Base-by-base conservation (phyloP, 2,113 vertebrate genomes). In the Paracanthobrama guichenoti region DNA sequence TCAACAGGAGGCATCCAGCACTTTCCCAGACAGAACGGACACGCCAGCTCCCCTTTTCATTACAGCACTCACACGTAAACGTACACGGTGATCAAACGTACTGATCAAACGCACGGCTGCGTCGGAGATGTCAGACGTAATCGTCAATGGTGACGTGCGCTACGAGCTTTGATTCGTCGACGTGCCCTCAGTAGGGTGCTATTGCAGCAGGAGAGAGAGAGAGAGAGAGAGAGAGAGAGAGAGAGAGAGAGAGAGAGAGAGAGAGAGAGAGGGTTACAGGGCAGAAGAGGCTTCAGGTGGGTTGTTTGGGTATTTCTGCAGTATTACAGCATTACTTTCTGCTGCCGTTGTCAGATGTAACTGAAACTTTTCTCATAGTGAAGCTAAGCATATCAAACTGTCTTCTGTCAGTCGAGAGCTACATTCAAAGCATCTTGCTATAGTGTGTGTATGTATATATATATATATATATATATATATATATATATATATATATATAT, bases 31-130 rank as follows among this genome's bases (percentile, higher is more conserved):
- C 18, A 80, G 44, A 35, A 50, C 14, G 66, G 66, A 82, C 48
- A 57, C 66, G 18, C 12, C 64, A 35, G 28, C 22, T 82, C 31
- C 20, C 5, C 22, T 69, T 53, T 81, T 28, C 31, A 50, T 55
- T 71, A 18, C 79, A 55, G 12, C 4, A 31, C 13, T 9, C 48
- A 3, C 1, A 55, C 46, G 7, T 28, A 16, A 75, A 50, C 24
- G 48, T 24, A 42, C 55, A 60, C 12, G 48, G 48, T 31, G 73
- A 78, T 78, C 75, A 78, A 50, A 75, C 72, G 46, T 2, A 26
- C 35, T 10, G 59, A 80, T 80, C 78, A 80, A 75, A 42, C 50
- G 50, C 83, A 59, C 31, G 31, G n/a, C 18, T 12, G 57, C 18
- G 44, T 77, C 42, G 20, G 12, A 66, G 26, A 20, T 84, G 83